These are phyloP conservation scores for Anolis carolinensis DNA, from an alignment of 2,113 vertebrate species.

Conservation along the genomic window DNA sequence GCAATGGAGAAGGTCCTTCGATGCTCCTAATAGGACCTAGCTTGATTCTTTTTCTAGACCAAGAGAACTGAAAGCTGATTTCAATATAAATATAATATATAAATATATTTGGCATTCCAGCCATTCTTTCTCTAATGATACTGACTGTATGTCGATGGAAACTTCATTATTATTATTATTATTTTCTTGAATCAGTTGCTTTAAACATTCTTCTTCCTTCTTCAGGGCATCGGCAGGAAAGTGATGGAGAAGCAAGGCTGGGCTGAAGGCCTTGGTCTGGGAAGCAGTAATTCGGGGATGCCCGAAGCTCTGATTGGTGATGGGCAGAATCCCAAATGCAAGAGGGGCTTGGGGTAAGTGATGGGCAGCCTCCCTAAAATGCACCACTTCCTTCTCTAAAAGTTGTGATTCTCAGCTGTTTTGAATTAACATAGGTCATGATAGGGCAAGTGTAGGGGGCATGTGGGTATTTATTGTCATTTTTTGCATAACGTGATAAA, in stretches of 20 bases:
- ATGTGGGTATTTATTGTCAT: no score
- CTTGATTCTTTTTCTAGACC: background rate
- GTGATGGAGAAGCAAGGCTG: constrained; percentile 95
- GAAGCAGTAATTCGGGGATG: constrained; percentile 83
- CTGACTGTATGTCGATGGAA: background rate
- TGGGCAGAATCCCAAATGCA: constrained; percentile 92
- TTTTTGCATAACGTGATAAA: no score
- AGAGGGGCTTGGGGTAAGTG: constrained; percentile 93
- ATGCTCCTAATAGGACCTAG: background rate
- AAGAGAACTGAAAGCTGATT: no score
- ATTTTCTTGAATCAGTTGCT: background rate
- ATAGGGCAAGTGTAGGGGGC: no score
- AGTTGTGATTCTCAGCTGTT: background rate
- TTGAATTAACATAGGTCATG: background rate
- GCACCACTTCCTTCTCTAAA: background rate
- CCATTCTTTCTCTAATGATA: background rate
- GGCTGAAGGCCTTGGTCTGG: constrained; percentile 91
- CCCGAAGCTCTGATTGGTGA: constrained; percentile 88
- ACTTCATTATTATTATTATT: background rate
- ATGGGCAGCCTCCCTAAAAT: background rate
- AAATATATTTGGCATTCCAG: background rate
- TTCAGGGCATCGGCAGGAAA: constrained; percentile 90
- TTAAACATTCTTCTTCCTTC: background rate
- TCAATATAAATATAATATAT: background rate
- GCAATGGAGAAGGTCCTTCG: background rate